Percentiles rank a stretch among this genome's conserved stretches.
Conservation (phyloP, 2,888 invertebrate genomes). For the Torymus auratus region DNA sequence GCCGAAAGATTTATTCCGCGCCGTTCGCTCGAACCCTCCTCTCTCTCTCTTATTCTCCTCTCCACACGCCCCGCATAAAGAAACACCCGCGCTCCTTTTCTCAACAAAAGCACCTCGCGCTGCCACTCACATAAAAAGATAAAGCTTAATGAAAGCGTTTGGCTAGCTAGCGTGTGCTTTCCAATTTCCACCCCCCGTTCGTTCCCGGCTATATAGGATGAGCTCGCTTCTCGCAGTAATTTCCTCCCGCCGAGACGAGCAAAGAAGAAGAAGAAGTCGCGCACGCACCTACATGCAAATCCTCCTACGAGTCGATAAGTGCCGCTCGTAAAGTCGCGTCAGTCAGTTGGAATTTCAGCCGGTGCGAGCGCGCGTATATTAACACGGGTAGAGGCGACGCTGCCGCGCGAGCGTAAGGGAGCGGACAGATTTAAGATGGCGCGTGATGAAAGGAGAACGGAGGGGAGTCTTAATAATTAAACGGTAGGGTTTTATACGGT, state of each 20-base stretch:
- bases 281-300: slow-evolving; percentile 35
- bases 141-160: slow-evolving; percentile 31
- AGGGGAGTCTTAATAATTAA: too few species aligned
- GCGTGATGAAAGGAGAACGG: too few species aligned
- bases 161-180: neutral
- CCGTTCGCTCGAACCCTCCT: too few species aligned
- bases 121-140: neutral
- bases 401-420: too few species aligned
- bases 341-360: slow-evolving; percentile 1
- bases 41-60: too few species aligned
- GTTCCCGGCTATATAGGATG: too few species aligned
- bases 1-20: too few species aligned
- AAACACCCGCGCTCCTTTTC: too few species aligned
- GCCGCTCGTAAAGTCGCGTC: slow-evolving; percentile 31
- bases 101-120: neutral
- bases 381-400: neutral
- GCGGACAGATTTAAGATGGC: too few species aligned
- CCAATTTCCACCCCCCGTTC: too few species aligned
- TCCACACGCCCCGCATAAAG: too few species aligned
- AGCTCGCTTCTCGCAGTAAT: slow-evolving; percentile 11
- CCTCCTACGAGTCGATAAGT: slow-evolving; percentile 19
- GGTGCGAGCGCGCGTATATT: slow-evolving; percentile 20
- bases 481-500: too few species aligned
- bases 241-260: slow-evolving; percentile 11
- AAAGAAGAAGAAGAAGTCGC: neutral